These are phyloP conservation scores for Nansenia antarctica DNA, from an alignment of 2,113 vertebrate species.

Conservation along the genomic window DNA sequence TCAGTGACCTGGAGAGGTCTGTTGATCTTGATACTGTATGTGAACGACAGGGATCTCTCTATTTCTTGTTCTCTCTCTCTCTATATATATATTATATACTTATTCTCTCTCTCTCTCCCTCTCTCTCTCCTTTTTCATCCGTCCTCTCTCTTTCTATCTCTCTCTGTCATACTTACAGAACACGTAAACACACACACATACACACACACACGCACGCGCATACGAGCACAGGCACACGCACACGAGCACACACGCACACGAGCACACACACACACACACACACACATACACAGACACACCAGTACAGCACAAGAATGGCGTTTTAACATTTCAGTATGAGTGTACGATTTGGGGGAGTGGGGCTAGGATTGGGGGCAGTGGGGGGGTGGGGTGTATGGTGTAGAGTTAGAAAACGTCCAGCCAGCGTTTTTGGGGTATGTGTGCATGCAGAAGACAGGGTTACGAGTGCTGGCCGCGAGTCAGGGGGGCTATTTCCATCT, in stretches of 20 bases:
- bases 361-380: not conserved
- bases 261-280: not conserved
- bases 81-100: too few species aligned
- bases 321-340: constrained; percentile 2
- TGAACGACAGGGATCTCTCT: too few species aligned
- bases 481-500: constrained; percentile 83
- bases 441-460: constrained; percentile 73
- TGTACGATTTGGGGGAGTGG: too few species aligned
- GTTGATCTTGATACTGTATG: too few species aligned
- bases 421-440: constrained; percentile 67
- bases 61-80: too few species aligned
- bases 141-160: not conserved
- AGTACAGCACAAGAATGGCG: not conserved
- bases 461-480: constrained; percentile 75
- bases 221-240: not conserved
- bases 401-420: constrained; percentile 49
- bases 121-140: too few species aligned
- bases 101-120: not conserved
- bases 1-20: too few species aligned
- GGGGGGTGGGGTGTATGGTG: constrained; percentile 11
- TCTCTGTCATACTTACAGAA: too few species aligned
- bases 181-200: not conserved
- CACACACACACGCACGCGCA: not conserved
- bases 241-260: not conserved
- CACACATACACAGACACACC: not conserved